A percentile compares a stretch with the other conserved stretches of the same genome.
Evolutionary conservation across 2,113 vertebrate genomes (phyloP).

Genomic region (Psittacus erithacus): DNA sequence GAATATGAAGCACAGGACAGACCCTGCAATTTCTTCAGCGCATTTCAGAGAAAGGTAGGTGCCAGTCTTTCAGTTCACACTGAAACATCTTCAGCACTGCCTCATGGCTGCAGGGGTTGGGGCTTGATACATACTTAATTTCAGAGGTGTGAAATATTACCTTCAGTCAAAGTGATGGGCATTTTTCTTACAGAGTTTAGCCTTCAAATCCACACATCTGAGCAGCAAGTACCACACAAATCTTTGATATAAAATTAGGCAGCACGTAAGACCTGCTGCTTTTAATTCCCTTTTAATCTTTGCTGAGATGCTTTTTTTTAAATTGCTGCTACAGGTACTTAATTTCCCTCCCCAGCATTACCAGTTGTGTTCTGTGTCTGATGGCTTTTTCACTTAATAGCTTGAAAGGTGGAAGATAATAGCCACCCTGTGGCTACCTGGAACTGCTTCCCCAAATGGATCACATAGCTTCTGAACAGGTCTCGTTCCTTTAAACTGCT

Average conservation of each 20-base stretch:
- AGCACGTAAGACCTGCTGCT: background rate
- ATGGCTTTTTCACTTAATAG: background rate
- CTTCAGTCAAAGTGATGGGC: background rate
- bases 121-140: background rate
- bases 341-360: background rate
- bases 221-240: background rate
- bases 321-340: background rate
- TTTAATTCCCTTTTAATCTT: constrained; percentile 40
- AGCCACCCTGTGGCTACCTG: background rate
- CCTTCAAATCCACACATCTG: background rate
- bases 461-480: background rate
- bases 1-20: background rate
- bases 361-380: background rate
- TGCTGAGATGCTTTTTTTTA: background rate
- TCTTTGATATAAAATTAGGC: background rate
- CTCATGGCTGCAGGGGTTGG: background rate
- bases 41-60: background rate
- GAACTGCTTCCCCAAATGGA: background rate
- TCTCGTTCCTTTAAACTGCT: background rate
- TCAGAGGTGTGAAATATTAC: background rate
- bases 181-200: background rate
- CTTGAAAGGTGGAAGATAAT: background rate
- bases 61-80: background rate
- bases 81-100: background rate
- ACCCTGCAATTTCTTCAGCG: background rate